Conservation (phyloP, 2,888 invertebrate genomes). For the Apamea crenata region DNA sequence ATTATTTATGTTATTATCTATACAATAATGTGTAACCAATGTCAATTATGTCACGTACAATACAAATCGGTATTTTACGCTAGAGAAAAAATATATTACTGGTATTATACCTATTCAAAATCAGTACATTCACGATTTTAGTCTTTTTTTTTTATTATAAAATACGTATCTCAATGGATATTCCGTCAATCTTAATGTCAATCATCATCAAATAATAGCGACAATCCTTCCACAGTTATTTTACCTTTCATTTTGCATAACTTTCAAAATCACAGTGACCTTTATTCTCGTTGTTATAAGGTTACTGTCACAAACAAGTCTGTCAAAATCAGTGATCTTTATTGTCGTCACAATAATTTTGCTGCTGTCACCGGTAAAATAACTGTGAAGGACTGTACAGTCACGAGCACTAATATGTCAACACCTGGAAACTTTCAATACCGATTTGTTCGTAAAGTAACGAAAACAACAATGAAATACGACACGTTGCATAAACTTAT, state of each 20-base stretch:
- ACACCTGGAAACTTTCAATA: no score
- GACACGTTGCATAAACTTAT: no score
- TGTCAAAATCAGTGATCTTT: background rate
- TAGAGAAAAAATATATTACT: constrained; percentile 7
- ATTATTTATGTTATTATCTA: constrained; percentile 21
- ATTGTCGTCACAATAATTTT: background rate
- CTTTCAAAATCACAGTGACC: background rate
- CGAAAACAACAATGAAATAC: no score
- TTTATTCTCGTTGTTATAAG: background rate
- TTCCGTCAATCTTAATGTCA: constrained; percentile 22
- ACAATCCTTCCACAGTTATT: background rate
- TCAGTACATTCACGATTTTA: constrained; percentile 35
- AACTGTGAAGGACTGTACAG: background rate
- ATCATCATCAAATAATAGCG: background rate
- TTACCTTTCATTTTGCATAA: background rate
- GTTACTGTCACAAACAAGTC: background rate
- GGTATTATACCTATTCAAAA: constrained; percentile 24
- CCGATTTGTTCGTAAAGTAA: no score
- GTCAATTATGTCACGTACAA: constrained; percentile 3
- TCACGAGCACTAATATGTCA: no score
- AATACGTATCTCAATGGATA: background rate
- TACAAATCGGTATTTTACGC: constrained; percentile 2
- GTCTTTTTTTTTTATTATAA: constrained; percentile 1
- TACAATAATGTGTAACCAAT: background rate
- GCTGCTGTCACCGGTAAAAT: background rate